Conservation (phyloP, 2,113 vertebrate genomes). For the Dipodomys stephensi region DNA sequence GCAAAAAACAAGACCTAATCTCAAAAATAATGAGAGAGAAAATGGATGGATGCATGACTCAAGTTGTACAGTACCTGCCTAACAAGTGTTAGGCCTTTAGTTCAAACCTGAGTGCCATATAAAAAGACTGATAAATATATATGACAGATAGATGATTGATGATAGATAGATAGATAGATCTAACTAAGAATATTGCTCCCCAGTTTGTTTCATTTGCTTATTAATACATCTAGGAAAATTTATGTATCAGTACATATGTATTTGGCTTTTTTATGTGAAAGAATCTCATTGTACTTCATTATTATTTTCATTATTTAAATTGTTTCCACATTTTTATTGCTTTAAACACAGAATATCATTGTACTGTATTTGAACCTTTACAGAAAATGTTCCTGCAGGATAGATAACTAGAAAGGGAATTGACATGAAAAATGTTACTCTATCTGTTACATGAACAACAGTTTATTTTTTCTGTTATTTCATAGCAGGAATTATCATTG, state of each 20-base stretch:
- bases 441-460: not conserved
- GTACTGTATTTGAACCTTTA: not conserved
- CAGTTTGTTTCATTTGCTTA: constrained; percentile 33
- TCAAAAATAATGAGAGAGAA: no score
- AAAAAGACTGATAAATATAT: no score
- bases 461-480: not conserved
- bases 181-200: not conserved
- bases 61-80: no score
- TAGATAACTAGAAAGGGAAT: not conserved
- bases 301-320: not conserved
- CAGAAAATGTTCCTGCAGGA: not conserved
- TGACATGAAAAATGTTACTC: not conserved
- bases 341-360: not conserved
- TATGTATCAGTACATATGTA: not conserved
- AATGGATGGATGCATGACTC: no score
- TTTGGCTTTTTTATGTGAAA: not conserved
- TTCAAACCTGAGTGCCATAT: no score
- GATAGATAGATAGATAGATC: no score
- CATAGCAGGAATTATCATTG: not conserved
- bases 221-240: not conserved
- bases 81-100: no score
- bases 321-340: constrained; percentile 25
- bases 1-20: no score
- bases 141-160: no score
- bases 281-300: not conserved